A percentile compares a stretch with the other conserved stretches of the same genome.
Conservation (phyloP, 2,113 vertebrate genomes). For the Neopipo cinnamomea region DNA sequence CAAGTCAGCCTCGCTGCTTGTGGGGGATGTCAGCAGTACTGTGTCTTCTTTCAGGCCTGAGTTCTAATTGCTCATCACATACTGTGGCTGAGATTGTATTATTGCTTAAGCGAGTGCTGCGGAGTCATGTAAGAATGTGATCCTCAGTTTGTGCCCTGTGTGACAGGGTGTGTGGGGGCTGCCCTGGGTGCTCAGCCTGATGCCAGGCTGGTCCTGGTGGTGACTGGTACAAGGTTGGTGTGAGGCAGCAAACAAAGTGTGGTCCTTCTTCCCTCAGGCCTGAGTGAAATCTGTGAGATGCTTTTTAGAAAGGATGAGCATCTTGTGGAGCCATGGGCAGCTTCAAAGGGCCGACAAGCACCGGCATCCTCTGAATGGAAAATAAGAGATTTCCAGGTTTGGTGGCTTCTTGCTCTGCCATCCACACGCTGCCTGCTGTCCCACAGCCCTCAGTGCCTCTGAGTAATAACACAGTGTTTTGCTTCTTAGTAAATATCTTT, state of each 20-base stretch:
- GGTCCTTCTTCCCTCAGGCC: background rate
- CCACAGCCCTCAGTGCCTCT: background rate
- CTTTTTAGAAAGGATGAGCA: background rate
- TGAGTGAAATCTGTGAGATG: background rate
- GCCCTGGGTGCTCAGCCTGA: background rate
- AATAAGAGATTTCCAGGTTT: background rate
- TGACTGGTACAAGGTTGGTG: background rate
- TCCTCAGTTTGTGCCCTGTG: no score
- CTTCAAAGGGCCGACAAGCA: background rate
- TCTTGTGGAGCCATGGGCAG: background rate
- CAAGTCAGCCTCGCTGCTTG: rapidly evolving
- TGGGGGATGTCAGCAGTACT: no score
- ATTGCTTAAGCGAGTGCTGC: background rate
- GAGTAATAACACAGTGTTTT: background rate
- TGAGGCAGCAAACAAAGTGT: background rate
- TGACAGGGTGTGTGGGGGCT: background rate
- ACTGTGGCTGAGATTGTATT: background rate
- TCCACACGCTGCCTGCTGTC: background rate
- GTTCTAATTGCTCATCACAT: background rate
- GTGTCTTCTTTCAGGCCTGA: background rate
- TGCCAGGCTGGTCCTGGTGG: rapidly evolving
- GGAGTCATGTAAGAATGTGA: background rate
- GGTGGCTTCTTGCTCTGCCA: background rate
- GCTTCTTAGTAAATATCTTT: slow-evolving; percentile 44
- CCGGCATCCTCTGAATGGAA: background rate